Evolutionary conservation across 35 echinoderm and acorn worm species (phyloP), one percentile per base, ranked within the genome.

Genomic region (Hemicentrotus pulcherrimus): DNA sequence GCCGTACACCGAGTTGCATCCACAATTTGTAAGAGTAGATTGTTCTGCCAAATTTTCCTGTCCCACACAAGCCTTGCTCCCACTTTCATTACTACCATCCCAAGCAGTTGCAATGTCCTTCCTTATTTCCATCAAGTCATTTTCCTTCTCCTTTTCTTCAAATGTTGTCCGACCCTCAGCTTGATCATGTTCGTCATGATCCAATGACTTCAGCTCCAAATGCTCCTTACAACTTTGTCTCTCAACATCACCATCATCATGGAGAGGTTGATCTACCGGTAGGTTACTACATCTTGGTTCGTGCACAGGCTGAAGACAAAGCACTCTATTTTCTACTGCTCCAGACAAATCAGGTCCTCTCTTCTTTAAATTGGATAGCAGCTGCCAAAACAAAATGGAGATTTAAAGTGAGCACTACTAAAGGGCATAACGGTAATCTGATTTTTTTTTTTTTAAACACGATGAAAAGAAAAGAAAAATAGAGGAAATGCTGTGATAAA

Each of bases 361-460:
- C 22, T 58, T 93, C 48, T 93, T 32, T 33, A 93, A 58, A 47
- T 47, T 93, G 48, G 91, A 22, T 5, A 93, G 48, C 28, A 93
- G 46, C 91, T 93, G 91, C 2, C 13, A 93, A 58, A 58, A 93
- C 32, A 93, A 93, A 16, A 90, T 18, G 32, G 32, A 90, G 46
- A 41, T 90, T 90, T 28, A 28, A 28, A 22, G 65, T 78, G 2
- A 78, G 19, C 50, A 55, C 9, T 15, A 55, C 9, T 15, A 13
- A 10, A 55, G 50, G 50, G 50, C 50, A 55, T 55, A 15, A 14
- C 15, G n/a, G n/a, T n/a, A n/a, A n/a, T n/a, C 50, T 11, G 50
- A 55, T 55, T 0, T 11, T 14, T 15, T 41, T 41, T 41, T 41
- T 41, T 55, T 55, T 55, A 12, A 15, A 55, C 50, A 55, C 12